These are phyloP conservation scores for Atta texana DNA, from an alignment of 1,140 invertebrate genomes.

Conservation along the genomic window DNA sequence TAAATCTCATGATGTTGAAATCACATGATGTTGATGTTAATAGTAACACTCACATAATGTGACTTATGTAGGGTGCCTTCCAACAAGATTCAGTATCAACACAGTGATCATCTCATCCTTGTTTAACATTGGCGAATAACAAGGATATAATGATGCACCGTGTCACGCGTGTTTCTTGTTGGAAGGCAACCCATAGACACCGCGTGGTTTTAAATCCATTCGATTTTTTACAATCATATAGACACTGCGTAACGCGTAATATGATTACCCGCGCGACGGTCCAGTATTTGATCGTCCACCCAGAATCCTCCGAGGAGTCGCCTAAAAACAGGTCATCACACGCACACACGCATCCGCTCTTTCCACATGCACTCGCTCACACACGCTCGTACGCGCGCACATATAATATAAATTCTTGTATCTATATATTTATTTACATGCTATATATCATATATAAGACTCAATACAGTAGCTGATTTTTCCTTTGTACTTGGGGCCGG, in stretches of 20 bases:
- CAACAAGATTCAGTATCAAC: too few relatives aligned
- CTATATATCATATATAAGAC: slow-evolving; percentile 78
- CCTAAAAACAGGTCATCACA: slow-evolving; percentile 30
- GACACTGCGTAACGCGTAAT: background rate
- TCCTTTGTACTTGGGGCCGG: slow-evolving; percentile 86
- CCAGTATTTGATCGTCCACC: slow-evolving; percentile 1
- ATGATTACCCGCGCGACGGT: slow-evolving; percentile 10
- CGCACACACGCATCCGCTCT: slow-evolving; percentile 14
- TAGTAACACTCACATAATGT: too few relatives aligned
- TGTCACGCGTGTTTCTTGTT: too few relatives aligned
- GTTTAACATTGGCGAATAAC: too few relatives aligned
- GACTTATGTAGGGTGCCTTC: too few relatives aligned
- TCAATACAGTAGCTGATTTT: slow-evolving; percentile 84
- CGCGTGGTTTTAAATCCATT: too few relatives aligned
- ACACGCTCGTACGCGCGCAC: slow-evolving; percentile 13
- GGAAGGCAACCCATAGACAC: too few relatives aligned
- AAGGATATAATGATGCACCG: too few relatives aligned
- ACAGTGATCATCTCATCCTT: too few relatives aligned
- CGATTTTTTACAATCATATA: too few relatives aligned
- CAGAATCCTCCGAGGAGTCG: slow-evolving; percentile 27
- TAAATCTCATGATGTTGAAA: too few relatives aligned
- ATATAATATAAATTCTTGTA: slow-evolving; percentile 66
- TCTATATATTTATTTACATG: slow-evolving; percentile 66
- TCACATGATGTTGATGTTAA: too few relatives aligned
- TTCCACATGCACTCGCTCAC: background rate